These are phyloP conservation scores for Campylorhamphus procurvoides DNA, from an alignment of 2,113 vertebrate species.

Conservation along the genomic window DNA sequence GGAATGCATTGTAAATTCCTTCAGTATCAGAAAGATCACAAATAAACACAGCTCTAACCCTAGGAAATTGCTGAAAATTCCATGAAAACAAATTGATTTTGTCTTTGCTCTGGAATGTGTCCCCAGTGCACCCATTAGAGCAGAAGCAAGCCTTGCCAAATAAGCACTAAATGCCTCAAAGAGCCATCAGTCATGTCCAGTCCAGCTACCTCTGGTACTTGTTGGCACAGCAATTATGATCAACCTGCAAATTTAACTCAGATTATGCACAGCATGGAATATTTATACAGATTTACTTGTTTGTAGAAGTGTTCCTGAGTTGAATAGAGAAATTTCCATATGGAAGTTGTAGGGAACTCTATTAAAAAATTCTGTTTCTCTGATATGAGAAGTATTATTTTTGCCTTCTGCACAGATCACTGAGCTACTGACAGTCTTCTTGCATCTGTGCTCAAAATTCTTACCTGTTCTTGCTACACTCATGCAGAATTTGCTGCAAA, in stretches of 20 bases:
- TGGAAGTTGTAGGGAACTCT: not conserved
- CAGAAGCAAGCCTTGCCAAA: not conserved
- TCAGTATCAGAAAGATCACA: not conserved
- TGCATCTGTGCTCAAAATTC: not conserved
- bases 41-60: not conserved
- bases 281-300: not conserved
- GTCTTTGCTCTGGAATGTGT: not conserved
- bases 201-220: not conserved
- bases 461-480: not conserved
- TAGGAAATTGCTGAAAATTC: conserved; percentile 13
- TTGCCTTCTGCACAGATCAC: not conserved
- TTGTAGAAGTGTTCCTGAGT: not conserved
- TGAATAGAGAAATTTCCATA: not conserved
- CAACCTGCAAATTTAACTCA: not conserved
- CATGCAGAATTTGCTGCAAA: not conserved
- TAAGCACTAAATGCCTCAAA: not conserved
- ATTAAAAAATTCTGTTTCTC: not conserved
- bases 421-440: not conserved
- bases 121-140: not conserved
- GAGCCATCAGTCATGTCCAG: not conserved
- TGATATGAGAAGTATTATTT: not conserved
- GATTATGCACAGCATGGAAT: not conserved
- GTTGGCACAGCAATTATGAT: not conserved
- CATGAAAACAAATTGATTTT: conserved; percentile 38
- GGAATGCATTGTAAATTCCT: not conserved